These are phyloP conservation scores for Ennomos fuscantarius DNA, from an alignment of 2,888 invertebrate genomes.

Conservation along the genomic window DNA sequence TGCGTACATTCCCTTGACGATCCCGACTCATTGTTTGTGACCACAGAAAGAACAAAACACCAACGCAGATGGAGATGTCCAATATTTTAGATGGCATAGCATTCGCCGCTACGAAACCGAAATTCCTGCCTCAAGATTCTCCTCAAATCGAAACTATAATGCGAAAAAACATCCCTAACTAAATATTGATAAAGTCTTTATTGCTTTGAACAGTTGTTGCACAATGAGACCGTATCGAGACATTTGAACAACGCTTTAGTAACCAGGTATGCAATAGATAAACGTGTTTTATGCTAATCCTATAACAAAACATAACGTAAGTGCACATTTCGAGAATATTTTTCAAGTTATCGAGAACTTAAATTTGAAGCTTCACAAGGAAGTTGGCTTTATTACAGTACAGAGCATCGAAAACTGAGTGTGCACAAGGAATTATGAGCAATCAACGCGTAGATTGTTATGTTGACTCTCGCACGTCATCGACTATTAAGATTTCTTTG, in stretches of 20 bases:
- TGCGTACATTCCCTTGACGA: constrained; percentile 81
- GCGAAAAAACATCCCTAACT: constrained; percentile 61
- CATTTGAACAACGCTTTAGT: constrained; percentile 76
- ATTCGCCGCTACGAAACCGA: constrained; percentile 80
- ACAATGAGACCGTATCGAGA: constrained; percentile 70
- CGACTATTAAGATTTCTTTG: constrained; percentile 85
- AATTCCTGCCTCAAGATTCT: constrained; percentile 77
- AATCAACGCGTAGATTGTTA: constrained; percentile 82
- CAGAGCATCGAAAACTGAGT: constrained; percentile 53
- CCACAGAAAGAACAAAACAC: constrained; percentile 80
- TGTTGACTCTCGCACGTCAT: constrained; percentile 82
- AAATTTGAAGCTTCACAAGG: constrained; percentile 53
- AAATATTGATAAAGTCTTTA: constrained; percentile 57
- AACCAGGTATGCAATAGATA: constrained; percentile 81
- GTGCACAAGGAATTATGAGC: constrained; percentile 73
- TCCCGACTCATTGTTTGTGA: constrained; percentile 81
- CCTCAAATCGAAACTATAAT: constrained; percentile 35
- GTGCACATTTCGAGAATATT: constrained; percentile 72
- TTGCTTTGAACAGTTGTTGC: constrained; percentile 51
- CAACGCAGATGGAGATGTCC: constrained; percentile 84
- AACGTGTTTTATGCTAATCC: constrained; percentile 80
- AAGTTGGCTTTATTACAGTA: constrained; percentile 61
- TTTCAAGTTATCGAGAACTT: constrained; percentile 42
- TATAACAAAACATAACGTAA: constrained; percentile 74
- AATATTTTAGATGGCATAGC: constrained; percentile 86